Evolutionary conservation across 23 tunicate genomes (phyloP), one percentile per base, ranked within the genome.

Genomic region (Phallusia fumigata): DNA sequence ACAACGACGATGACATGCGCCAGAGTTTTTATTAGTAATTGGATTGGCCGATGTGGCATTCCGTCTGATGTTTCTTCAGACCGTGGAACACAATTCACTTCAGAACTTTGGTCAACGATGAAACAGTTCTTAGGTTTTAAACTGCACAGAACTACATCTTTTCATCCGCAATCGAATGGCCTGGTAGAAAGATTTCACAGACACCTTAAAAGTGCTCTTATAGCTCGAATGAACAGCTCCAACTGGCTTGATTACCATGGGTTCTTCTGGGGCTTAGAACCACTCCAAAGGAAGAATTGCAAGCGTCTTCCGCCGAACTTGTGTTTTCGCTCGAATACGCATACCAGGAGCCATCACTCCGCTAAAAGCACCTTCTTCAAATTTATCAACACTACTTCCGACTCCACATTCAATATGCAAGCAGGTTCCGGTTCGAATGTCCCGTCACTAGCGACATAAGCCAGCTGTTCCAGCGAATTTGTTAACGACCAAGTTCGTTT

Each of bases 31-130:
- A 74, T 74, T 30, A 33, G 40, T 33, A 19, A 28, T 30, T 74
- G 77, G 77, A 19, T 74, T 33, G 40, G 33, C 40, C 77, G 77
- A 30, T 19, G 13, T 15, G 77, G 77, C 45, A 74, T 74, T 35
- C 77, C 77, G 3, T 21, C 44, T 3, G 31, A 74, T 35, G 2
- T 74, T 19, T 28, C 77, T 2, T 74, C 77, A 19, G 77, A 74
- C 19, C 77, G 77, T 18, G 77, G 77, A 19, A 6, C 77, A 2
- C 77, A 74, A 30, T 74, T 74, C 35, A 19, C 77, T 19, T 74
- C 77, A 24, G 77, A 74, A 74, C 77, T 74, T 19, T 74, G 77
- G 77, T 74, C 77, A 74, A 31, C 34, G 22, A 31, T 74, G 33
- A 74, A 74, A 1, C 33, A 74, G 45, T 33, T 74, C 16, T 30